These are phyloP conservation scores for Penaeus indicus DNA, from an alignment of 1,140 invertebrate species.

Conservation along the genomic window DNA sequence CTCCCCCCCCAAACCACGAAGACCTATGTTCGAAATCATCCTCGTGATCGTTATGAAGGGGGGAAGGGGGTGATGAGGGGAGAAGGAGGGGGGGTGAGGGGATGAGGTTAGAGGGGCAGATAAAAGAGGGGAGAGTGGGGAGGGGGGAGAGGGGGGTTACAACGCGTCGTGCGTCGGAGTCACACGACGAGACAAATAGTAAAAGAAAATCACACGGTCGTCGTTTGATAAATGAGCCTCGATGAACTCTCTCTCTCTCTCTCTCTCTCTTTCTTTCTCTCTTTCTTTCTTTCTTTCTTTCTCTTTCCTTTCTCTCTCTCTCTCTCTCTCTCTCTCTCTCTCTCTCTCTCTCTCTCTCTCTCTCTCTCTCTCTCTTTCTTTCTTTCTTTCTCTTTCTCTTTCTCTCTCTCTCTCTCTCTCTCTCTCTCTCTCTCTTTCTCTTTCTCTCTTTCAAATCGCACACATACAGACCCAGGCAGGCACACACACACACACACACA, in stretches of 20 bases:
- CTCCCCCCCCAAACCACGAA: background rate
- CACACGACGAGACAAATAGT: no score
- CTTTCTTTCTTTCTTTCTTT: background rate
- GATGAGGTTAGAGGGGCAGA: no score
- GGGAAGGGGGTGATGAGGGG: no score
- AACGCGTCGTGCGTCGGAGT: no score
- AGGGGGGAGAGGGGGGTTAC: no score
- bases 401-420: background rate
- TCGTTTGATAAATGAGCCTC: no score
- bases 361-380: slow-evolving; percentile 22
- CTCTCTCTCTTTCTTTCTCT: background rate
- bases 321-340: background rate
- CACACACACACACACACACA: slow-evolving; percentile 30
- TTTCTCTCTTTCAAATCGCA: background rate
- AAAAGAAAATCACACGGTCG: no score
- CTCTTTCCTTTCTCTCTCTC: background rate
- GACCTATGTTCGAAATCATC: background rate
- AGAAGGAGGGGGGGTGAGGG: no score
- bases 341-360: slow-evolving; percentile 13
- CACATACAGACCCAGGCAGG: background rate
- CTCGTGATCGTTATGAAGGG: background rate
- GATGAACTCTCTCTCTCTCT: no score
- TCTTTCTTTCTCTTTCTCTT: background rate
- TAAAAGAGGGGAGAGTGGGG: no score
- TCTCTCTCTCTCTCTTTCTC: background rate